These are phyloP conservation scores for Euwallacea similis DNA, from an alignment of 1,140 invertebrate species.

Conservation along the genomic window DNA sequence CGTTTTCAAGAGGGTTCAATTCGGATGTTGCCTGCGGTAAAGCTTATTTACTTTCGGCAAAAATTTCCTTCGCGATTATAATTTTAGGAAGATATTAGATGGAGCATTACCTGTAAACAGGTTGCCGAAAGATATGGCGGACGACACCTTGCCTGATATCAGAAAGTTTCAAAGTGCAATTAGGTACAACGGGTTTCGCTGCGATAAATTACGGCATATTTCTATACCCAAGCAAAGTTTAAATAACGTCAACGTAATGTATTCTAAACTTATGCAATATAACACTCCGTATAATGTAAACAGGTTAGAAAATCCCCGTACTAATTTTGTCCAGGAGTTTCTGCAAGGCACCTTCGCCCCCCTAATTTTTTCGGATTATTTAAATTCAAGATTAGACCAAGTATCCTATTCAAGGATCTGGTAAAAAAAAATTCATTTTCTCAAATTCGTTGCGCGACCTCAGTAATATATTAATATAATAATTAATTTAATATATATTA, in stretches of 20 bases:
- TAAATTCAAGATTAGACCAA: no score
- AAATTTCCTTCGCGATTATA: no score
- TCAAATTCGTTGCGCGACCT: no score
- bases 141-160: slow-evolving; percentile 36
- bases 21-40: slow-evolving; percentile 9
- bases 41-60: no score
- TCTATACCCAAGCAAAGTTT: slow-evolving; percentile 50
- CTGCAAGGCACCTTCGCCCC: no score
- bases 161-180: slow-evolving; percentile 51
- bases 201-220: slow-evolving; percentile 52
- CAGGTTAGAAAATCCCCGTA: slow-evolving; percentile 28
- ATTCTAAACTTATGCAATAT: slow-evolving; percentile 52
- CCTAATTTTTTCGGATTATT: no score
- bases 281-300: slow-evolving; percentile 43
- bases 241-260: slow-evolving; percentile 52
- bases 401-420: no score
- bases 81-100: no score
- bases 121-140: slow-evolving; percentile 21
- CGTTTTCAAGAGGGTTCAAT: slow-evolving; percentile 12
- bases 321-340: slow-evolving; percentile 6
- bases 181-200: slow-evolving; percentile 48
- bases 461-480: no score
- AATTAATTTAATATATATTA: no score
- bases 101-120: no score
- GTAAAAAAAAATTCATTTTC: no score